Evolutionary conservation across 2,888 invertebrate genomes (phyloP).

Genomic region (Chrysolina haemoptera): DNA sequence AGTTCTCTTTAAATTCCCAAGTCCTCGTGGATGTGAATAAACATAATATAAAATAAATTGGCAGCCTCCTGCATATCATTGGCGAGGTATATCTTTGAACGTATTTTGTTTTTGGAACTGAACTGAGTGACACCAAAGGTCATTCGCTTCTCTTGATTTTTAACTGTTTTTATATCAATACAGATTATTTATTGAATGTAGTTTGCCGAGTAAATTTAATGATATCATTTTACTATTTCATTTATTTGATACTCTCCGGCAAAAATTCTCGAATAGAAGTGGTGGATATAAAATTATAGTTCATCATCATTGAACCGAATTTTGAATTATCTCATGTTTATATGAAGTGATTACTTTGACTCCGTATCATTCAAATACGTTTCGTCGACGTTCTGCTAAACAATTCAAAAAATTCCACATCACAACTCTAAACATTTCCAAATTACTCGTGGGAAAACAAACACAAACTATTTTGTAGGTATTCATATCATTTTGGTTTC

Average conservation of each 20-base stretch:
- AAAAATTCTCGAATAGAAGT: too few relatives aligned
- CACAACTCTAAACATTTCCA: neutral
- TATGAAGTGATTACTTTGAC: too few relatives aligned
- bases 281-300: too few relatives aligned
- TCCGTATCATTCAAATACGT: neutral
- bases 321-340: too few relatives aligned
- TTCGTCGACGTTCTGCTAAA: neutral
- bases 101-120: neutral
- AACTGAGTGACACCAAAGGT: too few relatives aligned
- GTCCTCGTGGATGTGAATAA: slow-evolving; percentile 1
- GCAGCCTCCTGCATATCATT: neutral
- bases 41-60: slow-evolving; percentile 9
- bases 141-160: neutral
- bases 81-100: neutral
- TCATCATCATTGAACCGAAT: too few relatives aligned
- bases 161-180: too few relatives aligned
- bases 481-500: neutral
- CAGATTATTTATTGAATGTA: too few relatives aligned
- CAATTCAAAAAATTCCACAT: neutral
- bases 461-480: neutral
- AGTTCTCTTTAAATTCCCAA: neutral
- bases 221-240: too few relatives aligned
- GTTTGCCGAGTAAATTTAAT: too few relatives aligned
- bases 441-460: neutral
- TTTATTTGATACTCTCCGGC: too few relatives aligned